Percentiles rank a stretch among this genome's conserved stretches.
phyloP scores from a whole-genome alignment of 2,888 invertebrate genomes.

The Agonopterix subpropinquella region DNA sequence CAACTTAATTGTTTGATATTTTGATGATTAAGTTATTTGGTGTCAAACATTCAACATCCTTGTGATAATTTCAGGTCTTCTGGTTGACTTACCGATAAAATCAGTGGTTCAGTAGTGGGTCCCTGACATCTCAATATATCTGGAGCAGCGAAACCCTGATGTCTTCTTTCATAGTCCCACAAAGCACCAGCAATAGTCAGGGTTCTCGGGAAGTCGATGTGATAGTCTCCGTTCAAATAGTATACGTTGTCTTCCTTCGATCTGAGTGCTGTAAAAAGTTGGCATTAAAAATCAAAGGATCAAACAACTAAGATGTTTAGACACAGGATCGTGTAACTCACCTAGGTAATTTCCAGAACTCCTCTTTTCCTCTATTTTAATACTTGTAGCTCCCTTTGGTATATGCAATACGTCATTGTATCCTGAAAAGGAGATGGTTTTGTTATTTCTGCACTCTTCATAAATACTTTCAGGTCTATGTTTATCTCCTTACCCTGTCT shows the following conservation, averaged over 20 bases:
- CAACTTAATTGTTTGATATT: no score
- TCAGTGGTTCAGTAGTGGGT: slow-evolving; percentile 92
- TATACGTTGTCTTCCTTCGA: slow-evolving; percentile 88
- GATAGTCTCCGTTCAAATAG: slow-evolving; percentile 96
- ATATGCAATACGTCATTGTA: slow-evolving; percentile 95
- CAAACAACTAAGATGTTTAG: no score
- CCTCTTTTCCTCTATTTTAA: slow-evolving; percentile 84
- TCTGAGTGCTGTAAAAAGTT: slow-evolving; percentile 76
- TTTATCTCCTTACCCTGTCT: slow-evolving; percentile 77
- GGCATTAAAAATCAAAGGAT: not conserved
- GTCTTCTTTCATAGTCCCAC: slow-evolving; percentile 92
- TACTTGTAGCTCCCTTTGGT: slow-evolving; percentile 95
- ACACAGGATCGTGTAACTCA: slow-evolving; percentile 40
- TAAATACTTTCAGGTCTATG: not conserved
- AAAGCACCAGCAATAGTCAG: slow-evolving; percentile 87
- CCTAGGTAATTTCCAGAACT: slow-evolving; percentile 94
- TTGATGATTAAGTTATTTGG: no score
- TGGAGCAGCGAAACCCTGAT: slow-evolving; percentile 87
- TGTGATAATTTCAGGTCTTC: not conserved
- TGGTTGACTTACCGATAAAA: slow-evolving; percentile 81
- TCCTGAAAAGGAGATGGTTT: slow-evolving; percentile 70
- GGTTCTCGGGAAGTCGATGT: slow-evolving; percentile 91
- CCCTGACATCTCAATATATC: slow-evolving; percentile 90
- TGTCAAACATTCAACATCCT: no score
- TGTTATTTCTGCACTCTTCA: no score